Evolutionary conservation across 2,113 vertebrate species (phyloP), one percentile per base, ranked within the genome.

Genomic region (Nesogale talazaci): DNA sequence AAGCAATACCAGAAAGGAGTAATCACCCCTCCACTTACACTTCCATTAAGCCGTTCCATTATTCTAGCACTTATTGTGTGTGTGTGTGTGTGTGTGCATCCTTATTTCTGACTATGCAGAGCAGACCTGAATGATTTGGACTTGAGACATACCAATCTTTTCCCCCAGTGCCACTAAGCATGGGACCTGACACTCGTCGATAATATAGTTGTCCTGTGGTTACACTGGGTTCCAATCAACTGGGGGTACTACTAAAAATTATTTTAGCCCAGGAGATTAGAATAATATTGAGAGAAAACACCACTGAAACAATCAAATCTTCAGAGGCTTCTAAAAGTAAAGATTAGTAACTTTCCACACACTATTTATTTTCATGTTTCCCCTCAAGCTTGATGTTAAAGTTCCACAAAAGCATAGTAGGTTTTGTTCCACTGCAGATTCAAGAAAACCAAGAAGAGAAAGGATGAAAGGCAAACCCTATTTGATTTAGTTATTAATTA

Each of bases 401-500:
- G 77, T 93, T 29, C 46, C 56, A 78, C 19, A 34, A 93, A 96
- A 90, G 42, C 31, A 90, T 34, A 86, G 25, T 23, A 91, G 74
- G 38, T 40, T 90, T 94, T 88, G 61, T 59, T 92, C 65, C 34
- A 94, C 77, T 77, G 57, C 59, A 91, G 59, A 75, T 72, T 94
- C 77, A 88, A 83, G 40, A 83, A 92, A 88, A 86, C 40, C 72
- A 86, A 94, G 36, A 92, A 72, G 38, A 56, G 36, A 95, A 93
- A 86, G 40, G 46, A 90, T 93, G 31, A 95, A 93, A 93, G 69
- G 57, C 61, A 95, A 95, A 89, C 57, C 20, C 8, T 20, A 82
- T 82, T 94, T 92, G 40, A 11, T 86, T 89, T 88, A 95, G 25
- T 80, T 77, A 88, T n/a, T 92, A 89, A 95, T 94, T 95, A 94